These are phyloP conservation scores for Eidolon dupreanum DNA, from an alignment of 2,797 vertebrate species.

Conservation along the genomic window DNA sequence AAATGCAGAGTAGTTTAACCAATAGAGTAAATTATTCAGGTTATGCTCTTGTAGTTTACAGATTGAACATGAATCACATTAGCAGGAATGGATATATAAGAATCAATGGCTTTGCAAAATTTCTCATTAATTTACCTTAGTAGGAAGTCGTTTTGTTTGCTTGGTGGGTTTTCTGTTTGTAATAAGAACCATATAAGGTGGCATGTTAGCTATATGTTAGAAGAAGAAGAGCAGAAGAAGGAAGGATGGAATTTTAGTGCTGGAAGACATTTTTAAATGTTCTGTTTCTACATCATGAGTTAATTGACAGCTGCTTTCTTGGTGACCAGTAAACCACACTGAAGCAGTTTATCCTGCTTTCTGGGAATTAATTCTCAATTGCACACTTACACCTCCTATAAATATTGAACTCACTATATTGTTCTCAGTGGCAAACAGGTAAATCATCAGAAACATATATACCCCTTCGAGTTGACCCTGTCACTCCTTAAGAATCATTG, in stretches of 20 bases:
- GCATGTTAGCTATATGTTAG: neutral
- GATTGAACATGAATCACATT: neutral
- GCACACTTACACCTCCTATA: neutral
- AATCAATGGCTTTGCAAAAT: neutral
- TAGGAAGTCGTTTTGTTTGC: neutral
- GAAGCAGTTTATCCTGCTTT: neutral
- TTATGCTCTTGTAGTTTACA: neutral
- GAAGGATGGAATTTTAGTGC: neutral
- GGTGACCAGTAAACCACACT: neutral
- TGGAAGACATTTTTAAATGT: neutral
- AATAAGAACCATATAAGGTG: neutral
- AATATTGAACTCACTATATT: neutral
- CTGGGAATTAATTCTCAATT: constrained; percentile 31
- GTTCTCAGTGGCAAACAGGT: neutral
- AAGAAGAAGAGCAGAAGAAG: neutral
- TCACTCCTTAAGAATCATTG: neutral
- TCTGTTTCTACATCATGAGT: neutral
- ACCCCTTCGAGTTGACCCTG: neutral
- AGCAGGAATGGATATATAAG: neutral
- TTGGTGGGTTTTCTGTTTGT: constrained; percentile 10
- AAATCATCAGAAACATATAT: neutral
- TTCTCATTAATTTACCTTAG: neutral
- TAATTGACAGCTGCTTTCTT: neutral
- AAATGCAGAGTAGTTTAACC: neutral
- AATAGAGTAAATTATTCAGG: neutral